Evolutionary conservation across 2,113 vertebrate species (phyloP), one percentile per base, ranked within the genome.

Genomic region (Columbina picui): DNA sequence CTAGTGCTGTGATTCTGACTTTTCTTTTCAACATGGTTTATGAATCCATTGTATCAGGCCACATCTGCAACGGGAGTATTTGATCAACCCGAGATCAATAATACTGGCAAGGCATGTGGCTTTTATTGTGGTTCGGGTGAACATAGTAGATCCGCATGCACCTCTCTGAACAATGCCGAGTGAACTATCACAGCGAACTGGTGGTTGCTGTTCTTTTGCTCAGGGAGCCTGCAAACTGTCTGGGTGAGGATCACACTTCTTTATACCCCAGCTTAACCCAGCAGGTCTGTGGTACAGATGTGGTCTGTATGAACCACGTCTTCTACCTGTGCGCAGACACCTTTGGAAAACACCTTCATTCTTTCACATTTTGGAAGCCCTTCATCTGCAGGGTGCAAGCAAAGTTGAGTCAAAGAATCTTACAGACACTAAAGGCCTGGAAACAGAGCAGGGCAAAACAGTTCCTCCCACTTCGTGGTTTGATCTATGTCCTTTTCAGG

Each of bases 271-370:
- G 52, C 13, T 59, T 70, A 53, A 65, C 26, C 39, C 22, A 43
- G 45, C 15, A 71, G 5, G 38, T 30, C 76, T 53, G 52, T n/a
- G 12, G 19, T 25, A 53, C 5, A 49, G 53, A 12, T 8, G 1
- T 36, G 27, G 15, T 39, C 39, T 77, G 32, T 38, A 29, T 70
- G n/a, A 53, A 65, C 74, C 19, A 17, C 59, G 20, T 17, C 57
- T 27, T 14, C 19, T 60, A 23, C 68, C 30, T 19, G 23, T 1
- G 0, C 0, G 1, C 23, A 64, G 26, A 34, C 11, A 21, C 47
- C 9, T 81, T 81, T 68, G 69, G 85, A 47, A 79, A 82, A 64
- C 22, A 63, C 3, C 47, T 85, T 43, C 34, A 65, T 82, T 32
- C 22, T 94, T 71, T 55, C 18, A 16, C 18, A 7, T 61, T 87